Percentiles rank a stretch among this genome's conserved stretches.
phyloP scores from a whole-genome alignment of 2,888 invertebrate species.

The Ceramica pisi region DNA sequence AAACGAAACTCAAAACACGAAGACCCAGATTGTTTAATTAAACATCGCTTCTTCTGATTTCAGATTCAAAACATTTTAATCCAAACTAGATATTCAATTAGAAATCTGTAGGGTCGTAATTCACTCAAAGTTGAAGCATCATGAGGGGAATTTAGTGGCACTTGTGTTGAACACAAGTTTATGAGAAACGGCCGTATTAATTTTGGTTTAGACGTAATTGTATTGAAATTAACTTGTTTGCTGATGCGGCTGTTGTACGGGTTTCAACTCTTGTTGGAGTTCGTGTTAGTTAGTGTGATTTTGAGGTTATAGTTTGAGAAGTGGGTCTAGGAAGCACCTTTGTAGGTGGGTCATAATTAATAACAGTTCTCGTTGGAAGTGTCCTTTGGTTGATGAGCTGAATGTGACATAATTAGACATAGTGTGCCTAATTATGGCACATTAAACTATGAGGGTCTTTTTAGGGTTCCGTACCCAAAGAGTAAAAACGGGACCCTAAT shows the following conservation, averaged over 20 bases:
- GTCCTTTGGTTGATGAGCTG: neutral
- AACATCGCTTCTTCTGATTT: constrained; percentile 44
- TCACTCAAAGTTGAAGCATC: constrained; percentile 45
- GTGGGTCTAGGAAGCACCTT: constrained; percentile 4
- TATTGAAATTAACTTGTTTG: constrained; percentile 65
- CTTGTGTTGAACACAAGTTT: constrained; percentile 55
- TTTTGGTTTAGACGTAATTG: constrained; percentile 64
- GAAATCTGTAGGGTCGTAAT: constrained; percentile 41
- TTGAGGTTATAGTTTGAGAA: constrained; percentile 17
- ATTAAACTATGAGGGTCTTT: too few species aligned
- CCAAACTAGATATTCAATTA: constrained; percentile 40
- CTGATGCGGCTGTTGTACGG: constrained; percentile 34
- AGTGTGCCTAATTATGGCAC: too few species aligned
- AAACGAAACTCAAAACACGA: constrained; percentile 32
- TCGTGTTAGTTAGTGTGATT: constrained; percentile 29
- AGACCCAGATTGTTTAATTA: constrained; percentile 39
- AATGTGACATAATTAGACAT: neutral
- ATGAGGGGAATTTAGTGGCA: constrained; percentile 47
- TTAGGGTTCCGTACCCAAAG: too few species aligned
- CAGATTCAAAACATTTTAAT: constrained; percentile 47
- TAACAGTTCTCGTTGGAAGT: neutral
- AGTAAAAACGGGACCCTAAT: too few species aligned
- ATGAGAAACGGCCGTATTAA: constrained; percentile 65
- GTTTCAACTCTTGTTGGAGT: constrained; percentile 37
- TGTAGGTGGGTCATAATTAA: constrained; percentile 14